A percentile compares a stretch with the other conserved stretches of the same genome.
phyloP scores from a whole-genome alignment of 2,797 vertebrate genomes.

The Argya squamiceps region DNA sequence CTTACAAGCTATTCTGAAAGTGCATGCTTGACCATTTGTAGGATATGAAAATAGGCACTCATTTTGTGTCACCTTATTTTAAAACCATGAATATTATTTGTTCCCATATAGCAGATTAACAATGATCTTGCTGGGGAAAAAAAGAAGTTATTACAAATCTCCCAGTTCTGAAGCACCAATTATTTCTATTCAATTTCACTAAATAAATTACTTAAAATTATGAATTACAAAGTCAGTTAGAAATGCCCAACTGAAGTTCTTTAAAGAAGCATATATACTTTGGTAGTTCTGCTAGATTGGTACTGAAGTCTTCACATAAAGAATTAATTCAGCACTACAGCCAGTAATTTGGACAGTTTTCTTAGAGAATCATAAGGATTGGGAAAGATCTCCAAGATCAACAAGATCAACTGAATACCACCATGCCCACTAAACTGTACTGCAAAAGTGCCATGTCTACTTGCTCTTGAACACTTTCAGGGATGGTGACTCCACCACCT shows the following conservation, averaged over 20 bases:
- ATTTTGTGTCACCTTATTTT: neutral
- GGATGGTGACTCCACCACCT: neutral
- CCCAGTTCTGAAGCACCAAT: neutral
- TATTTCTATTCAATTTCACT: neutral
- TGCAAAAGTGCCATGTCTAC: fast-evolving
- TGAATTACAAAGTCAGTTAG: neutral
- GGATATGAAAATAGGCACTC: neutral
- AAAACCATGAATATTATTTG: neutral
- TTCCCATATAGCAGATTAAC: neutral
- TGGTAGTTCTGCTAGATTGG: neutral
- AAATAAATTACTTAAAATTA: neutral
- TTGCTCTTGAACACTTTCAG: neutral
- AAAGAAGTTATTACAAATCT: neutral
- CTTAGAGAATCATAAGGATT: neutral
- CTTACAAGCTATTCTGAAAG: neutral
- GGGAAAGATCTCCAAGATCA: neutral
- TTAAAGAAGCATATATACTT: neutral
- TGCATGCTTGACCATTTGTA: neutral
- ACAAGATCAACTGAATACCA: neutral
- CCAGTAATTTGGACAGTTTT: neutral
- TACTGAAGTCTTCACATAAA: neutral
- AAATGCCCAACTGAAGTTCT: neutral
- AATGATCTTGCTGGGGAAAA: neutral
- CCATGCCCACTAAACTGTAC: neutral
- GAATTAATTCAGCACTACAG: neutral